Conservation (phyloP, 2,113 vertebrate genomes). For the Arizona elegans region DNA sequence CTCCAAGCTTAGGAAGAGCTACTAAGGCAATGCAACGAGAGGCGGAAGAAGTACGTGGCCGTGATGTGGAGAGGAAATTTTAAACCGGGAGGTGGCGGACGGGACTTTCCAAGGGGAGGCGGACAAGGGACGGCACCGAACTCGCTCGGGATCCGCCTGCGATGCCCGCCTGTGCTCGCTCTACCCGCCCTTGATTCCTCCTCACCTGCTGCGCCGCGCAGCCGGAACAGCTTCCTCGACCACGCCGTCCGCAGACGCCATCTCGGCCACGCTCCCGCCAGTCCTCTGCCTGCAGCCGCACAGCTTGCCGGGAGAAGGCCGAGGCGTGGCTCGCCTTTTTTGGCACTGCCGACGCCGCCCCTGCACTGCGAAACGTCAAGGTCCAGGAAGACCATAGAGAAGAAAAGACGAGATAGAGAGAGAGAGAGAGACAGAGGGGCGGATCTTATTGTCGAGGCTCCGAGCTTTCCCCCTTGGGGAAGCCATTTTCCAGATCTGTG, state of each 20-base stretch:
- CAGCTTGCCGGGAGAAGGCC: neutral
- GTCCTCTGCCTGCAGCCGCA: neutral
- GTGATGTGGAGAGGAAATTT: neutral
- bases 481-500: neutral
- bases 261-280: neutral
- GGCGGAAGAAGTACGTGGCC: neutral
- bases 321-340: neutral
- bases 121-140: neutral
- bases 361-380: neutral
- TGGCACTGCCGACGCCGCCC: neutral
- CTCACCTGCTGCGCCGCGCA: neutral
- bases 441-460: neutral
- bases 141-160: neutral
- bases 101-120: neutral
- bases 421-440: neutral
- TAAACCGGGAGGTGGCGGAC: neutral
- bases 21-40: neutral
- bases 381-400: neutral
- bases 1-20: neutral
- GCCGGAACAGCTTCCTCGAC: neutral
- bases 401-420: neutral
- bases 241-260: neutral
- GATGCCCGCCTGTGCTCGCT: neutral
- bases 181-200: neutral
- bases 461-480: neutral